A percentile compares a stretch with the other conserved stretches of the same genome.
Conservation (phyloP, 1,140 invertebrate genomes). For the Batillaria attramentaria region DNA sequence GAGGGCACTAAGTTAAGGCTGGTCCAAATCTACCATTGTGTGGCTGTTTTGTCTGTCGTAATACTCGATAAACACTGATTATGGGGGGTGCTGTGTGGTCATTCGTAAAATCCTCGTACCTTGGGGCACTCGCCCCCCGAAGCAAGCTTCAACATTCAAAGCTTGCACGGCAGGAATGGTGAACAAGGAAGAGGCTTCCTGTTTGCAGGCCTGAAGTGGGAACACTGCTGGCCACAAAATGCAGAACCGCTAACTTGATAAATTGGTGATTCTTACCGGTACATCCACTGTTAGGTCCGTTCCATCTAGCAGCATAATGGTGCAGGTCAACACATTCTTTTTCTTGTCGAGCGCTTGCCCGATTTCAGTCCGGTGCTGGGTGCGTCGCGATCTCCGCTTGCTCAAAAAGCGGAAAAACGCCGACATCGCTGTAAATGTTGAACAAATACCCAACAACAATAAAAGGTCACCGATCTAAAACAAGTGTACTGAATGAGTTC, state of each 20-base stretch:
- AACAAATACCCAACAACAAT: not conserved
- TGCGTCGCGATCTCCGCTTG: constrained; percentile 62
- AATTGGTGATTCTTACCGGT: constrained; percentile 66
- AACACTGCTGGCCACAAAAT: too few species aligned
- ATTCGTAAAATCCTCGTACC: not conserved
- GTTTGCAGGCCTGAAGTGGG: too few species aligned
- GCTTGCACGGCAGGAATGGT: too few species aligned
- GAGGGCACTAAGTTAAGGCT: constrained; percentile 2
- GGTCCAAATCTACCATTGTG: not conserved
- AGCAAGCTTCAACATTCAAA: too few species aligned
- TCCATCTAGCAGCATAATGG: constrained; percentile 66
- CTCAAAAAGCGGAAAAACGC: constrained; percentile 68
- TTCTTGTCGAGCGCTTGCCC: constrained; percentile 51
- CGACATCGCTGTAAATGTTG: constrained; percentile 50
- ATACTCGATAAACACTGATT: not conserved
- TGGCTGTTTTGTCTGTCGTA: not conserved
- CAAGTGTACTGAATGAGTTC: not conserved
- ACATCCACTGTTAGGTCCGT: constrained; percentile 66
- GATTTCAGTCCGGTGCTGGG: constrained; percentile 40
- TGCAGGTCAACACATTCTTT: constrained; percentile 67
- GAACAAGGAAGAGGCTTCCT: too few species aligned
- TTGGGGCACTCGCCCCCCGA: too few species aligned
- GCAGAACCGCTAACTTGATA: too few species aligned
- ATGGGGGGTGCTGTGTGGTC: not conserved
- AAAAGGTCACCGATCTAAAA: not conserved